A percentile compares a stretch with the other conserved stretches of the same genome.
phyloP scores from a whole-genome alignment of 2,113 vertebrate genomes.

The Hypanus sabinus region DNA sequence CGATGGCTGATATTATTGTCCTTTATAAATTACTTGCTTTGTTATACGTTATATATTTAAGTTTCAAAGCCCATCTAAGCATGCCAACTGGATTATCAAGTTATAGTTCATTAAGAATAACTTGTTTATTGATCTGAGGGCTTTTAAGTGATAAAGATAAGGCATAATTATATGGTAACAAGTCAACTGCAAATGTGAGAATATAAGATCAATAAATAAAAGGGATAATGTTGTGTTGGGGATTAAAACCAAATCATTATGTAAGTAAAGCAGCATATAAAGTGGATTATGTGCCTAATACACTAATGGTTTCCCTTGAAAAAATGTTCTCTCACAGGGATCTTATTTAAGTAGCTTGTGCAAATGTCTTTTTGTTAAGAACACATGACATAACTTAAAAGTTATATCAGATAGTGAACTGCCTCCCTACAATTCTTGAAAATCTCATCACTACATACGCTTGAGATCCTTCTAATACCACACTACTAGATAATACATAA shows the following conservation, averaged over 20 bases:
- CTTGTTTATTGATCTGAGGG: neutral
- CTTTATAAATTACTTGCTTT: neutral
- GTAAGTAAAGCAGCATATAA: neutral
- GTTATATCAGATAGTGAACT: neutral
- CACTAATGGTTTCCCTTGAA: neutral
- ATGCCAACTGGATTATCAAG: neutral
- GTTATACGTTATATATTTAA: neutral
- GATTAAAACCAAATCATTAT: neutral
- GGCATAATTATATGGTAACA: neutral
- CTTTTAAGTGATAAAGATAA: neutral
- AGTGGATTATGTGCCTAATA: neutral
- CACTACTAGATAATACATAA: too few species aligned
- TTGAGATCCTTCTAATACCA: too few species aligned
- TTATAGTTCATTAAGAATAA: neutral
- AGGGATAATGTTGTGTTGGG: neutral
- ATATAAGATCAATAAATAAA: neutral
- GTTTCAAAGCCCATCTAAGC: neutral
- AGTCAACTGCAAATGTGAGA: neutral
- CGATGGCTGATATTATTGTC: neutral
- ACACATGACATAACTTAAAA: neutral
- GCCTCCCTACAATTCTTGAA: neutral
- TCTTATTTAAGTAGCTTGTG: neutral
- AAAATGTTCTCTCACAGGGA: neutral
- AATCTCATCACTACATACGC: neutral
- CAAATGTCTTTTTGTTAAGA: neutral